Conservation (phyloP, 64 coral and sea anemone species). For the Dendronephthya gigantea region DNA sequence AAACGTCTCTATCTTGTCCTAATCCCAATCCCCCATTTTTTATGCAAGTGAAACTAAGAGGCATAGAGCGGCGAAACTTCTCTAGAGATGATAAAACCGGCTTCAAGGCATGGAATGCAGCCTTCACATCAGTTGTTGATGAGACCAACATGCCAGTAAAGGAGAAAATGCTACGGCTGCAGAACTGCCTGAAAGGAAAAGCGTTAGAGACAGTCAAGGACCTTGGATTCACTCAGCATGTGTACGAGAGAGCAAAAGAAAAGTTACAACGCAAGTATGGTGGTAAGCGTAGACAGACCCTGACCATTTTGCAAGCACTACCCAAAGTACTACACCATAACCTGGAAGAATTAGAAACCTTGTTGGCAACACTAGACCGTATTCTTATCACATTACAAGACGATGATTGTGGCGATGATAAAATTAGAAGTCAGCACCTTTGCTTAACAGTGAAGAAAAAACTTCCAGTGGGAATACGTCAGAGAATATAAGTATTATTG, state of each 20-base stretch:
- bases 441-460: slow-evolving; percentile 47
- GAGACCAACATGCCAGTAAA: slow-evolving; percentile 33
- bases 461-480: slow-evolving; percentile 35
- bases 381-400: slow-evolving; percentile 32
- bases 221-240: slow-evolving; percentile 26
- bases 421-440: slow-evolving; percentile 36
- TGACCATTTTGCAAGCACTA: slow-evolving; percentile 32
- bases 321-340: slow-evolving; percentile 22
- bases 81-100: slow-evolving; percentile 51
- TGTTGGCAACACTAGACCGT: slow-evolving; percentile 27
- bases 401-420: slow-evolving; percentile 19
- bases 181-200: slow-evolving; percentile 32
- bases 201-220: slow-evolving; percentile 35
- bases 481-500: slow-evolving; percentile 38
- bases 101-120: slow-evolving; percentile 34
- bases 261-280: slow-evolving; percentile 48
- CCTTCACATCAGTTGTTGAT: slow-evolving; percentile 44
- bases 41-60: slow-evolving; percentile 57
- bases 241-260: slow-evolving; percentile 40
- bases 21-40: neutral
- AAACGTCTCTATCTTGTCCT: neutral
- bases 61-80: slow-evolving; percentile 37
- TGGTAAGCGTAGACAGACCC: slow-evolving; percentile 18
- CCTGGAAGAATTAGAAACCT: slow-evolving; percentile 34
- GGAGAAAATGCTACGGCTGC: slow-evolving; percentile 44